These are phyloP conservation scores for Ibidorhyncha struthersii DNA, from an alignment of 2,113 vertebrate genomes.

Conservation along the genomic window DNA sequence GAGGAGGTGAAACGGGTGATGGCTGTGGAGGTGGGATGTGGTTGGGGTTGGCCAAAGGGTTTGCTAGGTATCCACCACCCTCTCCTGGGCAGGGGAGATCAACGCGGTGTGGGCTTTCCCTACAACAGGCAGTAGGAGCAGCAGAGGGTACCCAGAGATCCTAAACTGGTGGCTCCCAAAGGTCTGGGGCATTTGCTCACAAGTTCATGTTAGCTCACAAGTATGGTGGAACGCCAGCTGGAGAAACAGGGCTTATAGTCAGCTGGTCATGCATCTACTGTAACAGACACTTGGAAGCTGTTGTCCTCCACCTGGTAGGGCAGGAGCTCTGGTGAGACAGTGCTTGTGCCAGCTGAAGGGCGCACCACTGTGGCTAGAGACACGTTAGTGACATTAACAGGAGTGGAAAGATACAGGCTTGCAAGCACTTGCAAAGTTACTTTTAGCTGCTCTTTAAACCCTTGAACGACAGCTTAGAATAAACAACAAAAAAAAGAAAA, in stretches of 20 bases:
- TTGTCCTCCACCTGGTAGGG: not conserved
- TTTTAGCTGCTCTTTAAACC: not conserved
- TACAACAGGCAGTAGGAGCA: not conserved
- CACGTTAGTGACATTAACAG: not conserved
- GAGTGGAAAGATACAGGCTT: not conserved
- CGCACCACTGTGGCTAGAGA: not conserved
- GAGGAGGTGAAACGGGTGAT: not conserved
- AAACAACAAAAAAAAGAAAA: not conserved
- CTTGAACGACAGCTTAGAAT: not conserved
- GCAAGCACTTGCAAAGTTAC: not conserved
- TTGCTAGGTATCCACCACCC: not conserved
- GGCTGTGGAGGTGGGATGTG: fast-evolving
- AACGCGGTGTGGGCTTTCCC: not conserved
- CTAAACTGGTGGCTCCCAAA: not conserved
- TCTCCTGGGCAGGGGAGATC: not conserved
- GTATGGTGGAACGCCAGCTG: not conserved
- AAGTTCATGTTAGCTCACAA: fast-evolving
- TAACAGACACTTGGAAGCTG: not conserved
- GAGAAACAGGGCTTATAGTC: not conserved
- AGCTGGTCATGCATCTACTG: fast-evolving
- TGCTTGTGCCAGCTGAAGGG: not conserved
- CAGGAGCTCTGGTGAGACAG: not conserved
- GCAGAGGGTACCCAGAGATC: not conserved
- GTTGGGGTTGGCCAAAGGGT: not conserved
- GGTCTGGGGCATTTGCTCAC: not conserved